Evolutionary conservation across 2,888 invertebrate species (phyloP), one percentile per base, ranked within the genome.

Genomic region (Acrobasis suavella): DNA sequence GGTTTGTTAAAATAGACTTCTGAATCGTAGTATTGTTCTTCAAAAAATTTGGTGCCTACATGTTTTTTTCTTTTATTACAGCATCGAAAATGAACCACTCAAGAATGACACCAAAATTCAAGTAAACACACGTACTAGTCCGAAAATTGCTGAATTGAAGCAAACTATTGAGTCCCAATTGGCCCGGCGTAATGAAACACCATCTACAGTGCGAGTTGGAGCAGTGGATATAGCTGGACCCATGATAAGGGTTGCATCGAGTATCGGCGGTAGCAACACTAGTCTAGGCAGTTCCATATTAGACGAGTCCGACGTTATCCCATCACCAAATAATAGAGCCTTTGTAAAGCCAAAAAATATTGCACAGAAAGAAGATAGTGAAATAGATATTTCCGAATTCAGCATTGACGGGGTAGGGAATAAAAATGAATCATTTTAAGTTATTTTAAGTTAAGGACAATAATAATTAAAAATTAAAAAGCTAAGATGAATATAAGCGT

Each of bases 111-210:
- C 83, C 0, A 87, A 82, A 67, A 88, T 93, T 64, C 81, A 90
- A 69, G 72, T 93, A n/a, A 85, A 85, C 67, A 87, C 91, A 14
- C 83, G 88, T 15, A 91, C 93, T 52, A 92, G 93, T 71, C 90
- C 93, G 17, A 94, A 93, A 76, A 93, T 94, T 58, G 91, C 93
- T 2, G 92, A 93, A 78, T 79, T 94, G 62, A 93, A 93, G 62
- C 83, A 91, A 70, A 90, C 89, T n/a, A 93, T 94, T 46, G 93
- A 94, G 74, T 85, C 87, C 7, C 93, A 94, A 77, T 83, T 94
- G 68, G 85, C 85, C 7, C 73, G 85, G 37, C 84, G 92, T n/a
- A 86, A 80, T 46, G 83, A 82, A n/a, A 85, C 85, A 16, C 76
- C 84, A 22, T 78, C 85, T 10, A 81, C 81, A 12, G 80, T 77